phyloP scores from a whole-genome alignment of 2,113 vertebrate genomes.

The Lichenostomus cassidix region DNA sequence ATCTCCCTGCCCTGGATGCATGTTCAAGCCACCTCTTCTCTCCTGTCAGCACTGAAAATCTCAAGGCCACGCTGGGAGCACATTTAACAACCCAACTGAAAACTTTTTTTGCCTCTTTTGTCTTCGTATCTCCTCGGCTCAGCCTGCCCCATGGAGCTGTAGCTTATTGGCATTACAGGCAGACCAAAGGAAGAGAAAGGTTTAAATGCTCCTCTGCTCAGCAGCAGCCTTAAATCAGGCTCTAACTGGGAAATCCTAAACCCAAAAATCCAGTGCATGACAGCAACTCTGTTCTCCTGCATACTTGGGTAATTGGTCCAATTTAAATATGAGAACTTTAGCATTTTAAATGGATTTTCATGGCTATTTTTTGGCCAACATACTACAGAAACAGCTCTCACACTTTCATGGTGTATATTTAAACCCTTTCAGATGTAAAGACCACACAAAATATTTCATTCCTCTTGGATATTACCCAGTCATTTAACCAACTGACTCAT shows the following conservation, averaged over 20 bases:
- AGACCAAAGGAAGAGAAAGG: neutral
- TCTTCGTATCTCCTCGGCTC: neutral
- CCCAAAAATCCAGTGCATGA: neutral
- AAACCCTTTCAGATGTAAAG: neutral
- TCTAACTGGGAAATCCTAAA: neutral
- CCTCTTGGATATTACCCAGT: neutral
- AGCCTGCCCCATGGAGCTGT: neutral
- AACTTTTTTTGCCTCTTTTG: neutral
- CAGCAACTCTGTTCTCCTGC: neutral
- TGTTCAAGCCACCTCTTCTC: neutral
- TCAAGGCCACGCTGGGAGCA: neutral
- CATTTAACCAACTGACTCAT: neutral
- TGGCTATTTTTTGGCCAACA: neutral
- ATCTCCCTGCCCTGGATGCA: neutral
- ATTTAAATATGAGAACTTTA: neutral
- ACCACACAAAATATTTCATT: neutral
- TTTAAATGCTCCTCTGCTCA: neutral
- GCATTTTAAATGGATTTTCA: neutral
- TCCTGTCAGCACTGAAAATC: neutral
- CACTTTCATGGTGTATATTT: neutral
- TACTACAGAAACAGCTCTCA: neutral
- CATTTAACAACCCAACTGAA: neutral
- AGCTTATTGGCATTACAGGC: neutral
- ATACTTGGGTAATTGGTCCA: neutral
- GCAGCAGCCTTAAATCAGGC: neutral